Evolutionary conservation across 2,888 invertebrate species (phyloP), one percentile per base, ranked within the genome.

Genomic region (Idaea straminata): DNA sequence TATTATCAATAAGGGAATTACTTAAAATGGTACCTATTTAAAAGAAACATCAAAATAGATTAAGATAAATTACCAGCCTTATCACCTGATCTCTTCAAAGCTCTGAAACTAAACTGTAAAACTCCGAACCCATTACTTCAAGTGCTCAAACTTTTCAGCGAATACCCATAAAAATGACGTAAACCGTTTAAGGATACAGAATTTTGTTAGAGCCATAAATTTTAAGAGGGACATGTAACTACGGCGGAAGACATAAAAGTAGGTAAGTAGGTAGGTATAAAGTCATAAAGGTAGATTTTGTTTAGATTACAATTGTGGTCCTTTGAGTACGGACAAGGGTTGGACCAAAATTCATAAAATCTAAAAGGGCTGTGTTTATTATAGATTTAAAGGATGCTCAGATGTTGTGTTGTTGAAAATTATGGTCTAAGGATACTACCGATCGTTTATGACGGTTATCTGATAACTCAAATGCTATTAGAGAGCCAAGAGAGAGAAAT

Each of bases 121-220:
- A 47, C 47, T 47, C 34, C 15, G 59, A 66, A 64, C 63, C 70
- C 67, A 69, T 69, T 70, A 68, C 69, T 67, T 61, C 25, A 62
- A 67, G 60, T 34, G 64, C 64, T 63, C 62, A 68, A 64, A 69
- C 67, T 68, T 74, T 71, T 71, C 65, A 69, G 60, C 35, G 66
- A 47, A 57, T 58, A 47, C 47, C 62, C 66, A 67, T 74, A 74
- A 74, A 74, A 71, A 10, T 13, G 61, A 36, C 63, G 62, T 74
- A 66, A 72, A 71, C 71, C 66, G 62, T 65, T 68, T 66, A 59
- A 63, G 61, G 64, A 66, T 58, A 66, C 67, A 62, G 62, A 61
- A 64, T 61, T 61, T 35, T 61, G 47, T 47, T 47, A 47, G 47
- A 47, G 47, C 47, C 47, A 47, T 47, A 47, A 47, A 47, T 47